Evolutionary conservation across 1,140 invertebrate genomes (phyloP).

Genomic region (Sinonovacula constricta): DNA sequence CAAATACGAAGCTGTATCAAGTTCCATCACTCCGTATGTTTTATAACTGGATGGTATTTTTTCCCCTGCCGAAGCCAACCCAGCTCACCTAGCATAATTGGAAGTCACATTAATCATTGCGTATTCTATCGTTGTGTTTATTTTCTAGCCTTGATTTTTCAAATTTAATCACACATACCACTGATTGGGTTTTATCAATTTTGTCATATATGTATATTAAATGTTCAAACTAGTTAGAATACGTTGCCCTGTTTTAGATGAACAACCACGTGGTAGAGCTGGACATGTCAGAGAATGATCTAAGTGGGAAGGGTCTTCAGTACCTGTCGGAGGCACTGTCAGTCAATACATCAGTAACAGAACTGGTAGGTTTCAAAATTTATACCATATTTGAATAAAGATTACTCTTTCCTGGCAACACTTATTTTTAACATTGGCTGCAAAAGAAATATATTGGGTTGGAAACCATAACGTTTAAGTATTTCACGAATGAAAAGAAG

Average conservation of each 20-base stretch:
- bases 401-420: background rate
- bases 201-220: no score
- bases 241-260: slow-evolving; percentile 55
- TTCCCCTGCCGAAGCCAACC: no score
- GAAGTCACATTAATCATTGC: no score
- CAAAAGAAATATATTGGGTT: no score
- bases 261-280: slow-evolving; percentile 54
- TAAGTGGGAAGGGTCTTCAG: slow-evolving; percentile 55
- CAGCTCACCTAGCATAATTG: no score
- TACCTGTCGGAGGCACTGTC: slow-evolving; percentile 62
- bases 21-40: no score
- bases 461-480: no score
- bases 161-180: background rate
- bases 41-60: no score
- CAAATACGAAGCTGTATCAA: no score
- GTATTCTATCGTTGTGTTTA: background rate
- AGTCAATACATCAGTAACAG: slow-evolving; percentile 59
- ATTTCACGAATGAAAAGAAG: no score
- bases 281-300: slow-evolving; percentile 62
- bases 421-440: background rate
- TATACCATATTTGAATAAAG: background rate
- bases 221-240: no score
- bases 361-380: slow-evolving; percentile 60
- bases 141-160: background rate
- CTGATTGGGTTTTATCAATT: background rate